Conservation (phyloP, 2,113 vertebrate species). For the Anser cygnoides region DNA sequence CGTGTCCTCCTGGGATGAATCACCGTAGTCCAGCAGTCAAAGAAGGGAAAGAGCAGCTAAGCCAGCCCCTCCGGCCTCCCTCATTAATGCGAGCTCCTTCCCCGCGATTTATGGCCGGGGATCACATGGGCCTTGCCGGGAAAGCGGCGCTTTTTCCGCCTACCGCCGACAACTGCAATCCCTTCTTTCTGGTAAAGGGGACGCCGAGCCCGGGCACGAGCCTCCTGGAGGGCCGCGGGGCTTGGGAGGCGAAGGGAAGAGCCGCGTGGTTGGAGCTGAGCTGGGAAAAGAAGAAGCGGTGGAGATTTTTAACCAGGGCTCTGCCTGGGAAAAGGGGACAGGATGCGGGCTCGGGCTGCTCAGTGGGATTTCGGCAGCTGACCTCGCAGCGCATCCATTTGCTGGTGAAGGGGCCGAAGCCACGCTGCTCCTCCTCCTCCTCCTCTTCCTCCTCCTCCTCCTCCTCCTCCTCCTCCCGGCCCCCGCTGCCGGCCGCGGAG, state of each 20-base stretch:
- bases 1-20: conserved; percentile 26
- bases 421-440: background rate
- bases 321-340: background rate
- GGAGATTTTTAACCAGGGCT: background rate
- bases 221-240: too few relatives aligned
- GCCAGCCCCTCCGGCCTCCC: background rate
- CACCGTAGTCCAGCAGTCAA: background rate
- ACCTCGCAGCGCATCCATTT: background rate
- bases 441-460: background rate
- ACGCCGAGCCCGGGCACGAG: too few relatives aligned
- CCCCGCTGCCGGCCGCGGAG: background rate
- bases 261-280: background rate
- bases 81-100: background rate
- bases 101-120: background rate
- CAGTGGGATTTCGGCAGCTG: background rate
- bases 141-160: background rate
- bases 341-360: background rate
- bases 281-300: background rate
- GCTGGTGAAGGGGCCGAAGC: background rate
- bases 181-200: too few relatives aligned
- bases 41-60: background rate
- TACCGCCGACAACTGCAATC: too few relatives aligned
- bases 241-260: too few relatives aligned
- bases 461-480: background rate
- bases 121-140: background rate